phyloP scores from a whole-genome alignment of 2,113 vertebrate genomes.

The Pelusios castaneus region DNA sequence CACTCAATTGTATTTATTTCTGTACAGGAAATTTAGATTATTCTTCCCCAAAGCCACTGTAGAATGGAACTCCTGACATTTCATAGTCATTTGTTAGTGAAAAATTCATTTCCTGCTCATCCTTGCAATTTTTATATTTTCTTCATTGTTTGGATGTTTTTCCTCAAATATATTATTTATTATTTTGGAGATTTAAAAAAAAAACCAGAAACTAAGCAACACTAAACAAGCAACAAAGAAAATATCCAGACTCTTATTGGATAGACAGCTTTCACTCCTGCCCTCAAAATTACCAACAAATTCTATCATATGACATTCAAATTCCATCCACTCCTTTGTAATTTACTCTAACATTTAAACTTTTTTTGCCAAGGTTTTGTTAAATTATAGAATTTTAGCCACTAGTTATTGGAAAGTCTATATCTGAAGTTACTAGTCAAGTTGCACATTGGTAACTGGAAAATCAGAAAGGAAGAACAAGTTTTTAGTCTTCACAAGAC shows the following conservation, averaged over 20 bases:
- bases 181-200: neutral
- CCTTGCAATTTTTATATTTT: neutral
- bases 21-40: neutral
- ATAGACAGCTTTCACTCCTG: conserved; percentile 24
- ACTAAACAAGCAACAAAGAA: neutral
- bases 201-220: neutral
- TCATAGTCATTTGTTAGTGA: neutral
- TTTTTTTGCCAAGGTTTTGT: conserved; percentile 31
- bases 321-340: conserved; percentile 14
- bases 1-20: neutral
- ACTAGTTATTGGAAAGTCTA: conserved; percentile 41
- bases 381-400: conserved; percentile 60
- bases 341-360: too few relatives aligned
- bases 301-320: too few relatives aligned
- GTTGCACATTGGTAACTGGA: conserved; percentile 40
- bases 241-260: conserved; percentile 31
- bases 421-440: conserved; percentile 24
- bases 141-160: neutral
- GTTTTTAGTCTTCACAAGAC: conserved; percentile 28
- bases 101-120: neutral
- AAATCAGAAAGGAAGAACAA: conserved; percentile 30
- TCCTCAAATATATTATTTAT: neutral
- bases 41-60: neutral
- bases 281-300: conserved; percentile 58
- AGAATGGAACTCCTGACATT: neutral